Evolutionary conservation across 2,113 vertebrate genomes (phyloP).

Genomic region (Apeltes quadracus): DNA sequence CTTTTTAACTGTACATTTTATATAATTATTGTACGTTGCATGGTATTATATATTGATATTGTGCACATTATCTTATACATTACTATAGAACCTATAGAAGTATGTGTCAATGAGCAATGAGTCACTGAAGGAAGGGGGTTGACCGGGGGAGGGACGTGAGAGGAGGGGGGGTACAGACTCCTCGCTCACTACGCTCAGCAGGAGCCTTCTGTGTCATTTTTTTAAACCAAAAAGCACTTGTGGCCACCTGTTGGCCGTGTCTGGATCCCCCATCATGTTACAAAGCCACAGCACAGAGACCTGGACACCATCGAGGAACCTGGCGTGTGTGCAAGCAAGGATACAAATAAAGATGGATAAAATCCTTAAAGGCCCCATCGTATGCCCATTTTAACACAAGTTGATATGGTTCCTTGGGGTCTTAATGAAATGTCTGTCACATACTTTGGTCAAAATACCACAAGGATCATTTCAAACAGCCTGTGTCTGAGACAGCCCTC

Average conservation of each 20-base stretch:
- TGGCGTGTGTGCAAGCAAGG: too few species aligned
- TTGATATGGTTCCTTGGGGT: too few species aligned
- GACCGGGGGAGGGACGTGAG: too few species aligned
- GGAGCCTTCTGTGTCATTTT: neutral
- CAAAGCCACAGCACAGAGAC: neutral
- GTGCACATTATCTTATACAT: neutral
- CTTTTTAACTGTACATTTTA: neutral
- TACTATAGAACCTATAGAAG: neutral
- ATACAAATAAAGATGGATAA: neutral
- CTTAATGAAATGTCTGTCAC: too few species aligned
- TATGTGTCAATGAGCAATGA: neutral
- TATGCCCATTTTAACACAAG: too few species aligned
- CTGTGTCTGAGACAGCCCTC: too few species aligned
- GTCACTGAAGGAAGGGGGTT: neutral
- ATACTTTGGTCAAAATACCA: too few species aligned
- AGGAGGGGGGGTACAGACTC: too few species aligned
- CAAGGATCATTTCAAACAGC: too few species aligned
- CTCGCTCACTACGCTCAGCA: neutral
- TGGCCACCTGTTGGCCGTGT: neutral
- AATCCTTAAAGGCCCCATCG: too few species aligned
- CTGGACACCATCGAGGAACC: neutral
- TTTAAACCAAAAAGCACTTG: neutral
- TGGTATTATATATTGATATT: too few species aligned
- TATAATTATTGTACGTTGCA: accelerated
- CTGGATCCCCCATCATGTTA: neutral